Conservation (phyloP, 1,140 invertebrate species). For the Ericerus pela region DNA sequence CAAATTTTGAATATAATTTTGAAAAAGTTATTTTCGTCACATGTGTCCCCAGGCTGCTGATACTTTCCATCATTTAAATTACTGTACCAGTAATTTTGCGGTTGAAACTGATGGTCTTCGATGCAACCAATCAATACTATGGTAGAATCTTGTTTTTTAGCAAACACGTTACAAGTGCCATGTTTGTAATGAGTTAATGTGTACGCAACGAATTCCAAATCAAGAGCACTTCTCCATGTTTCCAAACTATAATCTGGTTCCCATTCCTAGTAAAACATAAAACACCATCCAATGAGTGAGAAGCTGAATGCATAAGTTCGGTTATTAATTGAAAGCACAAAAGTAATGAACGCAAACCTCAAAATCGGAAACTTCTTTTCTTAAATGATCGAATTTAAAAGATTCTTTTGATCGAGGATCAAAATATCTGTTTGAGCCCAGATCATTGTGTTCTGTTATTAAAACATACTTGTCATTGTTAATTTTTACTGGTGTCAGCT, state of each 20-base stretch:
- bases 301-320: too few species aligned
- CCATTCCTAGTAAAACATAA: conserved; percentile 55
- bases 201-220: conserved; percentile 74
- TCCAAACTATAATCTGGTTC: conserved; percentile 64
- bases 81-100: conserved; percentile 96
- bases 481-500: conserved; percentile 89
- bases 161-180: conserved; percentile 79
- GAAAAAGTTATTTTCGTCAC: too few species aligned
- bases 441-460: conserved; percentile 93
- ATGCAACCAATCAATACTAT: conserved; percentile 83
- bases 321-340: too few species aligned
- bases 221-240: conserved; percentile 76
- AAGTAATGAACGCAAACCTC: conserved; percentile 29
- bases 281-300: too few species aligned
- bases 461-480: conserved; percentile 76
- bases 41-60: too few species aligned
- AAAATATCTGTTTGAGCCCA: conserved; percentile 67
- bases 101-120: conserved; percentile 97
- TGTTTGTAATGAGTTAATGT: conserved; percentile 83
- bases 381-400: conserved; percentile 91
- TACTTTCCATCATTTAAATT: too few species aligned
- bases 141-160: conserved; percentile 49
- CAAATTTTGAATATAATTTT: too few species aligned
- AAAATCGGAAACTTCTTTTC: conserved; percentile 85
- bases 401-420: conserved; percentile 87